Evolutionary conservation across 2,888 invertebrate species (phyloP).

Genomic region (Eupsilia transversa): DNA sequence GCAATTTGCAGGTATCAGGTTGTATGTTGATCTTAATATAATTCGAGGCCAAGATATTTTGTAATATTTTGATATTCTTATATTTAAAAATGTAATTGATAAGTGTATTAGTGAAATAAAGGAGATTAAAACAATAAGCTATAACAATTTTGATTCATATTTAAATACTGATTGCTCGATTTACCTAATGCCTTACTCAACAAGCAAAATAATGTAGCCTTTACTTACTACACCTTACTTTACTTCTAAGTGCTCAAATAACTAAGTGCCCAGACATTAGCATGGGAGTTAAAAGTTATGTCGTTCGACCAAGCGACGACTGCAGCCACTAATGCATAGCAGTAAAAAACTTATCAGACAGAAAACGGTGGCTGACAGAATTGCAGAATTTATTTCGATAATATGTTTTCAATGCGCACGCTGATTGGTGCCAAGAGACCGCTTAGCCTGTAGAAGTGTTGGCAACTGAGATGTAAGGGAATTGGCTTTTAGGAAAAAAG

Average conservation of each 20-base stretch:
- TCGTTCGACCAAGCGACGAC: conserved; percentile 29
- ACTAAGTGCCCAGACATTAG: conserved; percentile 51
- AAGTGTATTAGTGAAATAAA: too few species aligned
- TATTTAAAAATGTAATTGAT: too few species aligned
- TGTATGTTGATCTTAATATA: too few species aligned
- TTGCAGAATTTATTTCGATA: conserved; percentile 54
- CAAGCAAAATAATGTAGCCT: conserved; percentile 20
- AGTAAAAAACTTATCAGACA: conserved; percentile 45
- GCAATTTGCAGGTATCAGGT: too few species aligned
- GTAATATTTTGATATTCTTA: too few species aligned
- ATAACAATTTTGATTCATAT: too few species aligned
- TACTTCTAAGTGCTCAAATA: conserved; percentile 35
- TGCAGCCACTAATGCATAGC: conserved; percentile 50
- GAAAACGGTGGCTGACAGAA: conserved; percentile 16
- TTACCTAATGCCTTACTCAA: conserved; percentile 5
- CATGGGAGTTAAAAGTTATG: conserved; percentile 52
- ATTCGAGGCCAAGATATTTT: too few species aligned
- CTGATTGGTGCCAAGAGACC: conserved; percentile 52
- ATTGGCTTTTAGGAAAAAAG: conserved; percentile 15
- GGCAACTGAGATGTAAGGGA: conserved; percentile 18
- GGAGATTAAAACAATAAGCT: too few species aligned
- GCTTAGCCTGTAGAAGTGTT: conserved; percentile 32
- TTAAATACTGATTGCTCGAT: neutral
- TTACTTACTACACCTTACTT: neutral
- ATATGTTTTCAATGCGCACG: conserved; percentile 47